phyloP scores from a whole-genome alignment of 2,113 vertebrate genomes.

The Columba livia region DNA sequence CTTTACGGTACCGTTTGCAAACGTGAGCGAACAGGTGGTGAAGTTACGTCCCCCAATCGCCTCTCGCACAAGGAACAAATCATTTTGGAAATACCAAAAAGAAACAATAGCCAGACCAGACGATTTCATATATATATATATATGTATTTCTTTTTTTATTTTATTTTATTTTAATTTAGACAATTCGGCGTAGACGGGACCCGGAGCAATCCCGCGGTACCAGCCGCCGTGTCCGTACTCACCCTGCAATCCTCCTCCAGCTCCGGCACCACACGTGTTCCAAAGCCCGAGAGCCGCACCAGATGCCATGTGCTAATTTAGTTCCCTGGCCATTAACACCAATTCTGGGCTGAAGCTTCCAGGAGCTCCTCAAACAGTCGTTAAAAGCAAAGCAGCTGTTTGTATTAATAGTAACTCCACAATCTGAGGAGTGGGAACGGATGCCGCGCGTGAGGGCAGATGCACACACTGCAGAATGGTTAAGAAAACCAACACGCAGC shows the following conservation, averaged over 20 bases:
- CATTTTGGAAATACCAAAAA: neutral
- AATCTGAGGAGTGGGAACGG: neutral
- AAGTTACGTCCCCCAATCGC: fast-evolving
- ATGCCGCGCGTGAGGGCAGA: neutral
- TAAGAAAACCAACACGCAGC: neutral
- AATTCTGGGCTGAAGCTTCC: neutral
- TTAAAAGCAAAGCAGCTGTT: neutral
- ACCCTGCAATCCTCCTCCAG: neutral
- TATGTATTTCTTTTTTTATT: no score
- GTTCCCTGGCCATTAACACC: neutral
- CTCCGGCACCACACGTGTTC: neutral
- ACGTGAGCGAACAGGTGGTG: neutral
- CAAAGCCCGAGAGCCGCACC: neutral
- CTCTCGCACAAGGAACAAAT: neutral
- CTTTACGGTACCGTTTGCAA: neutral
- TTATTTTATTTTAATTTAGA: neutral
- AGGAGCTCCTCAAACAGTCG: neutral
- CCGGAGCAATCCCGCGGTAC: fast-evolving
- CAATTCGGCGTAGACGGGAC: neutral
- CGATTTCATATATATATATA: no score
- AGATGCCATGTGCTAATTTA: neutral
- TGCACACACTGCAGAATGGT: neutral
- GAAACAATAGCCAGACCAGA: neutral
- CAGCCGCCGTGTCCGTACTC: no score
- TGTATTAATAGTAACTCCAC: neutral